Conservation (phyloP, 2,797 vertebrate genomes). For the Labroides dimidiatus region DNA sequence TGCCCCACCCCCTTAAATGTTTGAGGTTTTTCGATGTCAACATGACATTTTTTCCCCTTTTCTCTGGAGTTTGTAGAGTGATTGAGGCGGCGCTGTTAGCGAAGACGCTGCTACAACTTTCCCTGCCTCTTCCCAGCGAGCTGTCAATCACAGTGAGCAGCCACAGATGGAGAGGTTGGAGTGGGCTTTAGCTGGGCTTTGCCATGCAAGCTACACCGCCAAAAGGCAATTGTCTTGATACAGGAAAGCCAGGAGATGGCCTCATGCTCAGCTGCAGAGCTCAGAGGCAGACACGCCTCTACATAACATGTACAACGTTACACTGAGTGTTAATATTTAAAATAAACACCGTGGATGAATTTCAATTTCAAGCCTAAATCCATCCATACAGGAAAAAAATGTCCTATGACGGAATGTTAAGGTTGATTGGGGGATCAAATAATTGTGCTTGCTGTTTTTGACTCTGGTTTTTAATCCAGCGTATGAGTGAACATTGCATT, state of each 20-base stretch:
- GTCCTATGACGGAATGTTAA: constrained; percentile 30
- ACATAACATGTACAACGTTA: constrained; percentile 48
- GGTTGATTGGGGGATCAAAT: constrained; percentile 45
- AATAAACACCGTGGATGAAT: constrained; percentile 57
- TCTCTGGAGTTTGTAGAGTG: constrained; percentile 48
- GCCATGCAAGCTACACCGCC: constrained; percentile 47
- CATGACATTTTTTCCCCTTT: constrained; percentile 32
- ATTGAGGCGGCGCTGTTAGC: constrained; percentile 40
- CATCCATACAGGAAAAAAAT: constrained; percentile 21
- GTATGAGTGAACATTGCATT: constrained; percentile 21
- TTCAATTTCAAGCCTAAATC: constrained; percentile 40
- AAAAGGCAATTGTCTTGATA: constrained; percentile 55
- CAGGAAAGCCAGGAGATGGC: constrained; percentile 59
- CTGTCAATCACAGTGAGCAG: constrained; percentile 73
- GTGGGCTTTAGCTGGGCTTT: constrained; percentile 59
- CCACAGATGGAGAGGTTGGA: constrained; percentile 67
- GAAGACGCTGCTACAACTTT: constrained; percentile 44
- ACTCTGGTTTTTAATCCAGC: constrained; percentile 32
- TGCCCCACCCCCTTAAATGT: constrained; percentile 39
- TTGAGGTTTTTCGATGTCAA: constrained; percentile 56
- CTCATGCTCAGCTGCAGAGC: constrained; percentile 63
- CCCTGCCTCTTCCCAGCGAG: constrained; percentile 42
- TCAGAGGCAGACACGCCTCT: constrained; percentile 49
- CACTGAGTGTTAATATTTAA: constrained; percentile 40
- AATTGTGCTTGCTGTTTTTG: constrained; percentile 29